Evolutionary conservation across 2,113 vertebrate genomes (phyloP).

Genomic region (Cariama cristata): DNA sequence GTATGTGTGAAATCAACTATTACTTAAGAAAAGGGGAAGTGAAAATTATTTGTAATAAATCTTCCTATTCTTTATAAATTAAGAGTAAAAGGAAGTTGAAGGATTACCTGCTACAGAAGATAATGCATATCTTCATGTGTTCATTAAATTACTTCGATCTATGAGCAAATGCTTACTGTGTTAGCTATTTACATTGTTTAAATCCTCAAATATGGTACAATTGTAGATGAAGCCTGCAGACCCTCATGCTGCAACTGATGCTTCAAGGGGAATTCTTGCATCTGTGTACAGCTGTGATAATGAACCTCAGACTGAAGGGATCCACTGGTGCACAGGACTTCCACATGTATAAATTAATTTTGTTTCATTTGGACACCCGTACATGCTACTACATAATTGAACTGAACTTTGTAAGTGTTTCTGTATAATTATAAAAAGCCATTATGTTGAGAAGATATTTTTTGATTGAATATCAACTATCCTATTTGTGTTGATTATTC

Average conservation of each 20-base stretch:
- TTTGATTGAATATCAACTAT: neutral
- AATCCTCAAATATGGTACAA: neutral
- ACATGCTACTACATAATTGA: neutral
- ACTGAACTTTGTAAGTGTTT: neutral
- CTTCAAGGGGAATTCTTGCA: neutral
- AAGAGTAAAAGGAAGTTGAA: neutral
- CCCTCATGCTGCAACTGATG: neutral
- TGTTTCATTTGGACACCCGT: neutral
- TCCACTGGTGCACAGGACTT: neutral
- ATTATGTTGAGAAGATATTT: neutral
- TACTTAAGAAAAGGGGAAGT: neutral
- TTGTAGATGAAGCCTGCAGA: neutral
- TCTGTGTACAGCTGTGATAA: neutral
- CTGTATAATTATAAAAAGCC: neutral
- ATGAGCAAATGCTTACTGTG: neutral
- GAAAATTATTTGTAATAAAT: neutral
- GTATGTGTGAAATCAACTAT: neutral
- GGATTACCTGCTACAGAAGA: neutral
- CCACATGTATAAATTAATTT: neutral
- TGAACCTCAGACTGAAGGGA: neutral
- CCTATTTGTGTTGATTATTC: neutral
- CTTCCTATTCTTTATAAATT: neutral
- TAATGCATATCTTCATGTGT: neutral
- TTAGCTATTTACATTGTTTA: neutral
- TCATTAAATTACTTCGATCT: neutral